Evolutionary conservation across 2,888 invertebrate genomes (phyloP).

Genomic region (Blastobasis adustella): DNA sequence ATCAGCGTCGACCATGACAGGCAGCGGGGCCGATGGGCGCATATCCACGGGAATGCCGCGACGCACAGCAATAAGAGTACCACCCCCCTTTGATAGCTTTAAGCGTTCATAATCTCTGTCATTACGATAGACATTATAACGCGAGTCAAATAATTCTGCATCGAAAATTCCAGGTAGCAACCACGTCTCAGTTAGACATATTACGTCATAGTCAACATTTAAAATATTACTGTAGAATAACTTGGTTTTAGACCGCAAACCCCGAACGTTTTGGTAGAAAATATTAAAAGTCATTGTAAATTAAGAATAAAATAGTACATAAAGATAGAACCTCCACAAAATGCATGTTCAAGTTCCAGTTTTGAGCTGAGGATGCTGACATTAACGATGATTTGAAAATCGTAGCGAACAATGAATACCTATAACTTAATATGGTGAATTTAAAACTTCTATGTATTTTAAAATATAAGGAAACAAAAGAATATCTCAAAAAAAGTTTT

Average conservation of each 20-base stretch:
- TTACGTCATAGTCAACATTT: neutral
- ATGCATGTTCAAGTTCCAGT: too few species aligned
- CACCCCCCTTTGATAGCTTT: neutral
- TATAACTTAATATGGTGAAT: too few species aligned
- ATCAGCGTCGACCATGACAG: neutral
- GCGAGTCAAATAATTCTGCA: neutral
- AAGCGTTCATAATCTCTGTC: neutral
- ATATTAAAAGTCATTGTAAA: neutral
- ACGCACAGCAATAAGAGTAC: neutral
- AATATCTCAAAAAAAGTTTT: too few species aligned
- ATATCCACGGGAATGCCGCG: neutral
- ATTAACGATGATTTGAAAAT: too few species aligned
- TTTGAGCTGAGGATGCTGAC: too few species aligned
- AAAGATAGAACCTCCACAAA: too few species aligned
- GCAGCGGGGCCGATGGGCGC: neutral
- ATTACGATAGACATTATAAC: neutral
- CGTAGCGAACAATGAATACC: too few species aligned
- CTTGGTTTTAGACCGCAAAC: slow-evolving; percentile 1
- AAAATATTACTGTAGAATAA: neutral
- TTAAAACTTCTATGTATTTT: too few species aligned
- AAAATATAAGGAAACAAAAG: too few species aligned
- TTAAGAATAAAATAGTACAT: neutral
- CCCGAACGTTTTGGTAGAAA: neutral
- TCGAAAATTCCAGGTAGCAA: neutral
- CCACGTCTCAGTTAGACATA: neutral